Evolutionary conservation across 2,113 vertebrate species (phyloP), one percentile per base, ranked within the genome.

Genomic region (Felis catus): DNA sequence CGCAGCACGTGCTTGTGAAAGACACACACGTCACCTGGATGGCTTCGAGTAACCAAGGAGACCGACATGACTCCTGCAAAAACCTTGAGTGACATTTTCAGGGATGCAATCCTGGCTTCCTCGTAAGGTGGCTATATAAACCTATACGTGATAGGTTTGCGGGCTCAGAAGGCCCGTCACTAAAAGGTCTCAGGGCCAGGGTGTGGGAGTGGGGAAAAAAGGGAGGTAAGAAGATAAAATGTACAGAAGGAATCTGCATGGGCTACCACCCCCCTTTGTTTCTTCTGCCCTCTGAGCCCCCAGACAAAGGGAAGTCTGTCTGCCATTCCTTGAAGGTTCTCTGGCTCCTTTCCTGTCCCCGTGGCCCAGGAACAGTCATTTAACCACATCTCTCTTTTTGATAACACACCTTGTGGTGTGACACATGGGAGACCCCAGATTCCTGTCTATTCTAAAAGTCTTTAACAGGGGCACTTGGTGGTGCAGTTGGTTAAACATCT

Each of bases 21-120:
- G 86, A 70, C 5, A 21, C 27, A 31, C 89, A 39, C 11, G 15
- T 96, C 86, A 29, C 91, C 93, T 79, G 68, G 55, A 48, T 76
- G 45, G 33, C 66, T 29, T 25, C 73, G 82, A 53, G 82, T 94
- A 95, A 95, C 94, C 96, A 89, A 89, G 94, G 91, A 97, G 96
- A 98, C 78, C 31, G 19, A 94, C 86, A 74, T 33, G 66, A 95
- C 83, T 91, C 73, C 58, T 76, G 61, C 31, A 48, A 74, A 92
- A 66, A 65, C 39, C 48, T 74, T 61, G 25, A 95, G 27, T 97
- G 95, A 55, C 93, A 53, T 74, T 97, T 95, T 94, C 58, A 95
- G 53, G 63, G 53, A 70, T 16, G n/a, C 48, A 39, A 36, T 53
- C 73, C 33, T 61, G 48, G 41, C 66, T 95, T 84, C 78, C 65